Base-by-base conservation (phyloP, 2,797 vertebrate species). In the Craterocephalus amniculus region DNA sequence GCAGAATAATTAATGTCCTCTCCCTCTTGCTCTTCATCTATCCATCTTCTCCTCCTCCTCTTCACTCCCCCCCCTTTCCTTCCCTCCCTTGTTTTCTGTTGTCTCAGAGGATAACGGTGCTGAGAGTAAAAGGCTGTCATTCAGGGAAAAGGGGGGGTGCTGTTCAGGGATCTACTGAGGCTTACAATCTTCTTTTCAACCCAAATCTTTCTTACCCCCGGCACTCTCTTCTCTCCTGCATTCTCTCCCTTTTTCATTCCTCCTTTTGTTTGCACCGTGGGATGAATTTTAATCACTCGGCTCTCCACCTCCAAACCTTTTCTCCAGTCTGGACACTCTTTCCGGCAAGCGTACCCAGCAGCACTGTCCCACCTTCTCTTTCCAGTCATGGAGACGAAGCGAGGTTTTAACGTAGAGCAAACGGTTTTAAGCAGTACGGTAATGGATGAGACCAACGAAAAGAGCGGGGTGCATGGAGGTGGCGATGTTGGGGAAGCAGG, bases 211-310 rank as follows among this genome's bases (percentile, higher is more conserved):
- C 84, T 85, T 76, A 60, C 67, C 69, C 69, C 73, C 63, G 64
- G 68, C 80, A 70, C 80, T 83, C 82, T 83, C 76, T 77, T 80
- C 85, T 87, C 83, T 86, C 81, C 81, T 85, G 82, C 83, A 80
- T 78, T 87, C 85, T 83, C 88, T 87, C 77, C 85, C 83, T 89
- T 90, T 92, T 90, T 92, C 91, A 90, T 93, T 89, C 89, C 89
- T 91, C 74, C 91, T 92, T 94, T 94, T 95, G 93, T 95, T 93
- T 89, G 90, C 74, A 86, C 85, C 92, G 93, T 94, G 93, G 93
- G 94, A 93, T 94, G 93, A 95, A 95, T 95, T 94, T 93, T 94
- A 94, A 95, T 93, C 92, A 88, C 89, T 86, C 75, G 31, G 8
- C 87, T 83, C 83, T 83, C 84, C 81, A 83, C 67, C 83, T 85